Base-by-base conservation (phyloP, 2,113 vertebrate genomes). In the Centrocercus urophasianus region DNA sequence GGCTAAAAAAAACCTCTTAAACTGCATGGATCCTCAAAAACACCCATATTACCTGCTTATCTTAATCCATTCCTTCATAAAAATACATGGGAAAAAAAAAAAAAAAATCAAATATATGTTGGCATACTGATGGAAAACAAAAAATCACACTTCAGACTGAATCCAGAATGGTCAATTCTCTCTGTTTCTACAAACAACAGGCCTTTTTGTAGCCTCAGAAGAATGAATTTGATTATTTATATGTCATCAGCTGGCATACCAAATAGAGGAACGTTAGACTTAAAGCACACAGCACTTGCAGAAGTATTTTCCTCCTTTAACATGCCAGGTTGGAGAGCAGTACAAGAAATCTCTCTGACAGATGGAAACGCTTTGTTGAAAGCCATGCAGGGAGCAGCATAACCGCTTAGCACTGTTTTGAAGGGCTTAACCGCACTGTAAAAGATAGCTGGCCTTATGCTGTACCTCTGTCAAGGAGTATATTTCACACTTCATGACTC, bases 361-460 rank as follows among this genome's bases (percentile, higher is more conserved):
- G 93, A 83, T 83, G 91, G 40, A 64, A 25, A 54, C 32, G 52
- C 64, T 66, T 43, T 25, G 38, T 42, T 32, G 48, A 52, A 54
- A 86, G 65, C 16, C 66, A 69, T 64, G 83, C 24, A 0, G 70
- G 73, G 66, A 83, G 84, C 88, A 90, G 83, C 83, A 90, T 59
- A 86, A 56, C 77, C 43, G 0, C 80, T 96, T 90, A 95, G 86
- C 88, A 77, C 86, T 82, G 92, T 83, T 91, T 83, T 86, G 86
- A 70, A 38, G 73, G 65, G 73, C 79, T 91, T 95, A 78, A 84
- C 54, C 71, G 40, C 10, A n/a, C 2, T 9, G 61, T 3, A 3
- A 90, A 47, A 78, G 50, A 81, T 74, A 91, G 60, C 38, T 61
- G 83, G 65, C 50, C 60, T 90, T 86, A 86, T 7, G 34, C 52